Percentiles rank a stretch among this genome's conserved stretches.
These are phyloP conservation scores for Zeus faber DNA, from an alignment of 2,113 vertebrate species.

Conservation along the genomic window DNA sequence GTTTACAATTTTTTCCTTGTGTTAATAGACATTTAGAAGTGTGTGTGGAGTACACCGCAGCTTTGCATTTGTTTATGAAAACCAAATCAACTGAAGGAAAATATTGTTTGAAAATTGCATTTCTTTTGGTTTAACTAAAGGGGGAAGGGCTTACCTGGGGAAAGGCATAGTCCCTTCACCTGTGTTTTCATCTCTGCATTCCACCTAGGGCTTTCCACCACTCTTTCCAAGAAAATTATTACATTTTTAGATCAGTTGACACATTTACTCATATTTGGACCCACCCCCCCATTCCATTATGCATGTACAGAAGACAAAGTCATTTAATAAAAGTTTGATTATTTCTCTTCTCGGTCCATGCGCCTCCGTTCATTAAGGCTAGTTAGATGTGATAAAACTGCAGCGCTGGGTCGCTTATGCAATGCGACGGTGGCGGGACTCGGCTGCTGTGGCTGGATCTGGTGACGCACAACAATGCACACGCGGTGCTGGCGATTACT, in stretches of 20 bases:
- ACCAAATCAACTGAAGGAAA: conserved; percentile 55
- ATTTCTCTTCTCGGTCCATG: conserved; percentile 60
- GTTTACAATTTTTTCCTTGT: conserved; percentile 60
- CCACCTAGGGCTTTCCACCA: not conserved
- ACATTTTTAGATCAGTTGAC: conserved; percentile 19
- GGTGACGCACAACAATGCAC: not conserved
- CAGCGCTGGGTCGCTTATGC: conserved; percentile 53
- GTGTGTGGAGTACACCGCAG: conserved; percentile 38
- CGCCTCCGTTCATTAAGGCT: conserved; percentile 65
- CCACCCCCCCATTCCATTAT: conserved; percentile 47
- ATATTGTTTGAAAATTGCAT: conserved; percentile 36
- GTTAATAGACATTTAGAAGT: conserved; percentile 30
- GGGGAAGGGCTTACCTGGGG: conserved; percentile 26
- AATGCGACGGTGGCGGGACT: conserved; percentile 43
- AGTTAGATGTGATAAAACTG: conserved; percentile 62
- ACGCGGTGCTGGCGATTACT: no score
- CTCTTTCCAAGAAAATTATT: no score
- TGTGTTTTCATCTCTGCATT: conserved; percentile 22
- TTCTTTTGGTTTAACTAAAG: conserved; percentile 40
- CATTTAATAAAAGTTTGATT: conserved; percentile 80
- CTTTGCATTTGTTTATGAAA: conserved; percentile 38
- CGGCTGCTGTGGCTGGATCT: conserved; percentile 22
- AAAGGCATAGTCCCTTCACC: conserved; percentile 9
- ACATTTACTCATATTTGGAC: conserved; percentile 16
- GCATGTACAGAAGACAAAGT: conserved; percentile 76